Evolutionary conservation across 2,888 invertebrate genomes (phyloP).

Genomic region (Netelia virgata): DNA sequence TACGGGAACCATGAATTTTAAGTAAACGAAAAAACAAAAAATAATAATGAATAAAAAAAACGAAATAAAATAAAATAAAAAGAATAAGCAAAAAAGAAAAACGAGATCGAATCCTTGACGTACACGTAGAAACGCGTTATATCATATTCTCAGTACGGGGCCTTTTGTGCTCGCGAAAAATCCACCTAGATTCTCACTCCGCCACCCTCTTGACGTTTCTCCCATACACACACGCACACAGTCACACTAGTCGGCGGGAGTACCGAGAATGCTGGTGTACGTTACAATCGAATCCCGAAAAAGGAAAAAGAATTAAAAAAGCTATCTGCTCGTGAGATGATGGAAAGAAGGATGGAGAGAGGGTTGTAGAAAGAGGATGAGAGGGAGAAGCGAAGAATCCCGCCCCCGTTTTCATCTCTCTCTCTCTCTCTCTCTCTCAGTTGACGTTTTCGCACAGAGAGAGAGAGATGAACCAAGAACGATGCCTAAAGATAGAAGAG

Average conservation of each 20-base stretch:
- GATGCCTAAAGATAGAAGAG: conserved; percentile 38
- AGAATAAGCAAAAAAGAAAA: background rate
- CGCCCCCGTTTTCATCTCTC: conserved; percentile 26
- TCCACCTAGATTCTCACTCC: conserved; percentile 23
- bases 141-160: conserved; percentile 12
- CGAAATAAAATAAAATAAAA: background rate
- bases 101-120: background rate
- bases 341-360: conserved; percentile 60
- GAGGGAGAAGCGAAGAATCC: conserved; percentile 41
- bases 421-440: conserved; percentile 1
- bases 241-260: background rate
- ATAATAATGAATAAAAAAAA: background rate
- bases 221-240: background rate
- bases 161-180: conserved; percentile 12
- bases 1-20: background rate
- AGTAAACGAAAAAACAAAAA: background rate
- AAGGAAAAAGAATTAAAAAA: conserved; percentile 81
- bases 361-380: conserved; percentile 30
- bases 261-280: conserved; percentile 73
- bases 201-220: conserved; percentile 6
- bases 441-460: conserved; percentile 21
- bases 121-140: conserved; percentile 4
- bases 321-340: conserved; percentile 78
- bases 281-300: conserved; percentile 82
- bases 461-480: conserved; percentile 48